Evolutionary conservation across 2,888 invertebrate genomes (phyloP).

Genomic region (Chelonus formosanus): DNA sequence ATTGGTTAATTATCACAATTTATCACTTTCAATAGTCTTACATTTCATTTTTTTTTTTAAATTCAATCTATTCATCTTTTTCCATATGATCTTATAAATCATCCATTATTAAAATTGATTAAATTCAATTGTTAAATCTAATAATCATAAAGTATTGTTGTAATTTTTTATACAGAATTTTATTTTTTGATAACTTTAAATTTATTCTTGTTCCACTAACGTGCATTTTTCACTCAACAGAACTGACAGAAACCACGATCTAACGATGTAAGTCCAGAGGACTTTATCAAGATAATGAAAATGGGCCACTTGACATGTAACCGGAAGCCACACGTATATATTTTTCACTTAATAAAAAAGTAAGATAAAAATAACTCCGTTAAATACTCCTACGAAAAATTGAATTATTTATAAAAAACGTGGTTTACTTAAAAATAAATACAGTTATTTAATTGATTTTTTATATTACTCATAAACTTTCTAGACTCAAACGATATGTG

Average conservation of each 20-base stretch:
- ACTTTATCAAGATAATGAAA: conserved; percentile 50
- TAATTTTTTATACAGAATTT: not conserved
- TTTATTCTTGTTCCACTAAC: not conserved
- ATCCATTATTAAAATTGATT: no score
- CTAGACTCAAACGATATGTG: not conserved
- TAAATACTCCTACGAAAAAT: no score
- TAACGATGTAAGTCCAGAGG: not conserved
- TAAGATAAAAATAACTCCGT: not conserved
- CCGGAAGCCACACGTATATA: conserved; percentile 15
- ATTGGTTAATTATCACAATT: not conserved
- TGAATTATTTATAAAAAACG: no score
- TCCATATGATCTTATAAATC: no score
- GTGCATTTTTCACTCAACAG: not conserved
- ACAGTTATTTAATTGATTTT: conserved; percentile 17
- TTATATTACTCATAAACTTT: conserved; percentile 11
- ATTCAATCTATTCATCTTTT: no score
- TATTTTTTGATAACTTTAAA: not conserved
- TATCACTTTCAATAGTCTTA: conserved; percentile 3
- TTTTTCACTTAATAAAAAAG: conserved; percentile 9
- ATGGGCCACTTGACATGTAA: conserved; percentile 48
- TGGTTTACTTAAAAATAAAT: not conserved
- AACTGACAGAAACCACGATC: not conserved
- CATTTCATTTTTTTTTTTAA: not conserved
- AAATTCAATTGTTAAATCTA: no score
- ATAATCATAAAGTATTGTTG: no score